Conservation (phyloP, 2,113 vertebrate species). For the Nothocercus julius region DNA sequence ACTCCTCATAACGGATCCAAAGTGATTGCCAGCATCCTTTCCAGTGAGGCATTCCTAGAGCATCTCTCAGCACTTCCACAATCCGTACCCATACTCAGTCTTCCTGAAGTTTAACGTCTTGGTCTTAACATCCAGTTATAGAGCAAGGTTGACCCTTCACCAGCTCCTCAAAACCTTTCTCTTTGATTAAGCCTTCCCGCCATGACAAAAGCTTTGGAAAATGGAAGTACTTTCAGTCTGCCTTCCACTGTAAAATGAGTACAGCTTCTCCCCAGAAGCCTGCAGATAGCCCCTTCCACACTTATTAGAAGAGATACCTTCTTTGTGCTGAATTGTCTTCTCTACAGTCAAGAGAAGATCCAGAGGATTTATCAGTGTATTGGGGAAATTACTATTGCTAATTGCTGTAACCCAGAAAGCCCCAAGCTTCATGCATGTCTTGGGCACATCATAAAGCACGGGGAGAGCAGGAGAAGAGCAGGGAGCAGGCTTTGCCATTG, state of each 20-base stretch:
- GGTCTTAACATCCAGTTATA: background rate
- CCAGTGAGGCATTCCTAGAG: background rate
- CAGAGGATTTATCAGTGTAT: background rate
- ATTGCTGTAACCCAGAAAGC: constrained; percentile 18
- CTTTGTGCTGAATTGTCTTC: background rate
- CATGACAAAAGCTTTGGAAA: background rate
- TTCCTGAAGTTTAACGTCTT: background rate
- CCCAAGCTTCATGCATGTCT: background rate
- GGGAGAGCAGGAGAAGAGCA: background rate
- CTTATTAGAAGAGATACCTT: background rate
- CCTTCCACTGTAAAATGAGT: background rate
- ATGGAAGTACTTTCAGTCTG: background rate
- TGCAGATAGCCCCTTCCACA: background rate
- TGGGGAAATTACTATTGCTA: background rate
- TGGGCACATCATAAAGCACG: background rate
- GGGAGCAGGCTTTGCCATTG: too few relatives aligned
- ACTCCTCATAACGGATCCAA: rapidly evolving
- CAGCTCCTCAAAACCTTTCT: background rate
- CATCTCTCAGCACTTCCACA: rapidly evolving
- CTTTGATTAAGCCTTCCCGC: background rate
- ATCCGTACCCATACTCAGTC: background rate
- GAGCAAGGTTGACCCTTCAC: background rate
- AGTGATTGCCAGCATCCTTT: background rate
- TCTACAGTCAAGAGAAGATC: background rate
- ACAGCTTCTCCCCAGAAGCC: background rate